Base-by-base conservation (phyloP, 2,888 invertebrate genomes). In the Sminthurinus aureus region DNA sequence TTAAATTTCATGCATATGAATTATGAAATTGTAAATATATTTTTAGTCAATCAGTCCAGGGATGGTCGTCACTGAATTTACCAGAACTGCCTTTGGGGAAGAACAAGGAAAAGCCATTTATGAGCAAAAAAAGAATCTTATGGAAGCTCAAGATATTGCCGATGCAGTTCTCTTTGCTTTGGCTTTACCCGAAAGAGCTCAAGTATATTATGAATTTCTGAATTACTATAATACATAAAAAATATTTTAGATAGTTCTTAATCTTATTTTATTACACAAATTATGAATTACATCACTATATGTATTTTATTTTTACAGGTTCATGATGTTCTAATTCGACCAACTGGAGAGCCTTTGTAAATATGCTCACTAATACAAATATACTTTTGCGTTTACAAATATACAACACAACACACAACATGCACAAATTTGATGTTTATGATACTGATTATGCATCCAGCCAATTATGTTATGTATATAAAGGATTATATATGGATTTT, bases 141-240 rank as follows among this genome's bases (percentile, higher is more conserved):
- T 93, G 8, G 90, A 92, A 77, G 89, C 93, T 0, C 90, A 91
- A 71, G 94, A 94, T 89, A 91, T 95, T 9, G 93, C 94, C 0
- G 91, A 93, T 85, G 92, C 93, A 0, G 92, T 94, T 0, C 84
- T 92, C 15, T 94, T 93, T 89, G 92, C 92, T 0, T 89, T 95
- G 18, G 91, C 93, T 8, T 93, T 93, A 0, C 93, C 94, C 2
- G 91, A 93, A 0, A 91, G 92, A 87, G 93, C 93, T 18, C 92
- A 92, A 90, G 92, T 93, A 89, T 20, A 38, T 13, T 58, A 51
- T 50, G 13, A 24, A 50, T 26, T 64, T 58, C 9, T 58, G 9
- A 58, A 58, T 58, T 58, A 2, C 58, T n/a, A n/a, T n/a, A n/a
- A n/a, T n/a, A n/a, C n/a, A n/a, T n/a, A n/a, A n/a, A n/a, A n/a